Base-by-base conservation (phyloP, 1,140 invertebrate genomes). In the Bombus terrestris region DNA sequence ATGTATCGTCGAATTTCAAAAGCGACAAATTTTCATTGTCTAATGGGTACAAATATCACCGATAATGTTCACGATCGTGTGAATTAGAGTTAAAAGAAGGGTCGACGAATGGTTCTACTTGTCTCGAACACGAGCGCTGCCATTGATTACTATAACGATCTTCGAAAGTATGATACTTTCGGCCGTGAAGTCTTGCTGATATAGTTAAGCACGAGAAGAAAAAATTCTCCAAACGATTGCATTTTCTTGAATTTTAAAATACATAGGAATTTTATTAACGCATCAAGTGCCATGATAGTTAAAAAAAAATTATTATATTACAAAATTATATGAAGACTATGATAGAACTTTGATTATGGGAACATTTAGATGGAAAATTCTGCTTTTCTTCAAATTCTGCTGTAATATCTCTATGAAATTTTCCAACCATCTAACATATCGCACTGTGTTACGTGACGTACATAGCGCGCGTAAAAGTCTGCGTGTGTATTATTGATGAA, bases 21-120 rank as follows among this genome's bases (percentile, higher is more conserved):
- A 8, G 25, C 39, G n/a, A 66, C 10, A 1, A n/a, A 25, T 25
- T 2, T 25, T 47, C 41, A 9, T 62, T 12, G 62, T 28, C 10
- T 10, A n/a, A 35, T 66, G 43, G 53, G 71, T 82, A 82, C 80
- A 82, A 82, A 82, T 66, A n/a, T 66, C 57, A 74, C 74, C 71
- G 57, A 15, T 66, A 35, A 72, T 39, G n/a, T 13, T 72, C 68
- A 39, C 35, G 66, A 59, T 62, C 73, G 43, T 57, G 73, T 32
- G 47, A 53, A 75, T 75, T 81, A 82, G 25, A 25, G 25, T 76
- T 73, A 41, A 72, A 35, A 25, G 57, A 66, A 39, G 47, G 68
- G 25, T 53, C 41, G 41, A 39, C 59, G 72, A 22, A 32, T 2
- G 47, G 15, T 59, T 35, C 37, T 13, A 5, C 6, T 53, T 41